Percentiles rank a stretch among this genome's conserved stretches.
Conservation (phyloP, 2,113 vertebrate species). For the Menura novaehollandiae region DNA sequence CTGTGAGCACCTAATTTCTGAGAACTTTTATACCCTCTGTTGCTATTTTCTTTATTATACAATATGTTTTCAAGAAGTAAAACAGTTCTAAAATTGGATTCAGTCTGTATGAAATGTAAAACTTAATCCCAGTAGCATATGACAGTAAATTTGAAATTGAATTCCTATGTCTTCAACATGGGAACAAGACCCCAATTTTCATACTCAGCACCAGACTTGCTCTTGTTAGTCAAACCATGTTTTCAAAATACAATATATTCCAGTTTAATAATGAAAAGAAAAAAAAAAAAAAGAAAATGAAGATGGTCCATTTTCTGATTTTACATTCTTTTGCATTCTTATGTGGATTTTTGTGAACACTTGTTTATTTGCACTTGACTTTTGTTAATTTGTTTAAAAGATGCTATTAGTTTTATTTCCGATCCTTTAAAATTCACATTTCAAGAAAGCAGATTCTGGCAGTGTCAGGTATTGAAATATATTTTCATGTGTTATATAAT, state of each 20-base stretch:
- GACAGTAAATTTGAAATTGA: not conserved
- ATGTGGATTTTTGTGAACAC: not conserved
- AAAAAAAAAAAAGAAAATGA: not conserved
- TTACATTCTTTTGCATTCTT: not conserved
- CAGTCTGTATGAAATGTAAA: not conserved
- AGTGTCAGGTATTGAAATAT: not conserved
- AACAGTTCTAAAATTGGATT: not conserved
- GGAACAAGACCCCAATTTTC: not conserved
- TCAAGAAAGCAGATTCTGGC: not conserved
- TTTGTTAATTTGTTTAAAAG: not conserved
- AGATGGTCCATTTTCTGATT: not conserved
- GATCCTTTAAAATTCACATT: not conserved
- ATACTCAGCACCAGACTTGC: constrained; percentile 10
- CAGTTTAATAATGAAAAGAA: constrained; percentile 12
- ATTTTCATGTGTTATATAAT: not conserved
- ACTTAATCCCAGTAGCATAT: not conserved
- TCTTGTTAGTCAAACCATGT: not conserved
- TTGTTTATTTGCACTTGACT: not conserved
- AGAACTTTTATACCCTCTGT: not conserved
- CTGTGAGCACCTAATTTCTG: not conserved
- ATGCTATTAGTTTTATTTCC: not conserved
- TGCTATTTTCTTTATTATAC: not conserved
- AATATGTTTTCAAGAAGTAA: not conserved
- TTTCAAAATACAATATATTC: constrained; percentile 54
- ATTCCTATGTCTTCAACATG: constrained; percentile 4